These are phyloP conservation scores for Drosophila rhopaloa DNA, from an alignment of 1,140 invertebrate species.

Conservation along the genomic window DNA sequence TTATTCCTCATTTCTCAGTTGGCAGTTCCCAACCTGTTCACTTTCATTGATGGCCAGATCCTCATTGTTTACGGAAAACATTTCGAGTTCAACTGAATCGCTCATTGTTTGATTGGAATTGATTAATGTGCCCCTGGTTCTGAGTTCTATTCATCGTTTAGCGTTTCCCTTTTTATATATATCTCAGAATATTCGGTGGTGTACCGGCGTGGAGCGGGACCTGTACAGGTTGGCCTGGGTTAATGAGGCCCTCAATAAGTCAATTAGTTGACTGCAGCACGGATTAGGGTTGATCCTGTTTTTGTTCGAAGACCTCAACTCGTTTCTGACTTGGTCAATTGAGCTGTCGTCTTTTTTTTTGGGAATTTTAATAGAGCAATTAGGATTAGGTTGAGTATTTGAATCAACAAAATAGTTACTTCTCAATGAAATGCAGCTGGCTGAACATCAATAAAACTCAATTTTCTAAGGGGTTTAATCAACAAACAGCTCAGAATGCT, in stretches of 20 bases:
- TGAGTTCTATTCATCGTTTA: conserved; percentile 29
- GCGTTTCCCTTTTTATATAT: conserved; percentile 38
- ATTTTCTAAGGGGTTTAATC: too few relatives aligned
- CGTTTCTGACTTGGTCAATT: conserved; percentile 30
- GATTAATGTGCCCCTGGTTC: conserved; percentile 68
- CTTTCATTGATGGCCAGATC: conserved; percentile 66
- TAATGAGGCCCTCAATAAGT: conserved; percentile 79
- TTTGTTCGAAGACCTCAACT: conserved; percentile 23
- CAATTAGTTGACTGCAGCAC: conserved; percentile 67
- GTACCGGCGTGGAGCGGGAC: conserved; percentile 13
- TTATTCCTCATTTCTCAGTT: conserved; percentile 7
- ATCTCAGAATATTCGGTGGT: not conserved
- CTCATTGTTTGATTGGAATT: conserved; percentile 63
- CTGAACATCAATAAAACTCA: not conserved
- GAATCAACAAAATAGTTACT: not conserved
- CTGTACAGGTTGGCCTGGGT: conserved; percentile 49
- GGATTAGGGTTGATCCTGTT: conserved; percentile 40
- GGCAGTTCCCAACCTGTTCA: conserved; percentile 58
- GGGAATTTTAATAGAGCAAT: conserved; percentile 21
- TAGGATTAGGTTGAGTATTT: not conserved
- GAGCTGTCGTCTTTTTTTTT: conserved; percentile 14
- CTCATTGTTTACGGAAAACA: conserved; percentile 73
- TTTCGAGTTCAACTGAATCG: conserved; percentile 66
- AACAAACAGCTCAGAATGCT: too few relatives aligned
- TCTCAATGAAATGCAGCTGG: not conserved